phyloP scores from a whole-genome alignment of 1,140 invertebrate species.

The Zaprionus davidi region DNA sequence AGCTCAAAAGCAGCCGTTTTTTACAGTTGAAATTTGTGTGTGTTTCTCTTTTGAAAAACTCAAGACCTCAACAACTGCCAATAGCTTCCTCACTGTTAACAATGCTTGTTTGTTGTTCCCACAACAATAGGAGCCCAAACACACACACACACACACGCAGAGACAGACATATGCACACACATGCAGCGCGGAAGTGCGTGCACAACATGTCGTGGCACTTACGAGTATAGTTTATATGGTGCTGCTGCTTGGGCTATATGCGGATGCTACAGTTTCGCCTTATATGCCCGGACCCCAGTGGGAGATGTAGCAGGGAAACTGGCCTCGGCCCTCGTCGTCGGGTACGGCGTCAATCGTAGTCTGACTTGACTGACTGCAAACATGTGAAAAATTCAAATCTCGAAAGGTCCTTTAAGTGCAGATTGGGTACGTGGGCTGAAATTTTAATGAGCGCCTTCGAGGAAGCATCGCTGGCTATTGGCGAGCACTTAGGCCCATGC shows the following conservation, averaged over 20 bases:
- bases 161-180: constrained; percentile 11
- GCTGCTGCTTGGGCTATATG: constrained; percentile 11
- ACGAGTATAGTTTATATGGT: constrained; percentile 29
- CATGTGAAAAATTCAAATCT: constrained; percentile 81
- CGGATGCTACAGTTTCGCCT: constrained; percentile 50
- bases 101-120: constrained; percentile 67
- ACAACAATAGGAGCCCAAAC: constrained; percentile 26
- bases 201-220: constrained; percentile 66
- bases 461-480: constrained; percentile 37
- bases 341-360: constrained; percentile 19
- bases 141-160: constrained; percentile 2
- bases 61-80: constrained; percentile 53
- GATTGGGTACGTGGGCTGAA: constrained; percentile 77
- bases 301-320: neutral
- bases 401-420: constrained; percentile 77
- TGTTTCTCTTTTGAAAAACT: constrained; percentile 15
- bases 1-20: constrained; percentile 39
- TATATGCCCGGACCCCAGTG: neutral
- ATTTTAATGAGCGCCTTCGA: constrained; percentile 71
- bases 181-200: constrained; percentile 51
- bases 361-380: constrained; percentile 51
- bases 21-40: constrained; percentile 61
- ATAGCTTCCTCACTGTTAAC: constrained; percentile 67
- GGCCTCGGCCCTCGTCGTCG: neutral
- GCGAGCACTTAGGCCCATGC: constrained; percentile 54